Evolutionary conservation across 2,797 vertebrate genomes (phyloP).

Genomic region (Bothrops alternatus): DNA sequence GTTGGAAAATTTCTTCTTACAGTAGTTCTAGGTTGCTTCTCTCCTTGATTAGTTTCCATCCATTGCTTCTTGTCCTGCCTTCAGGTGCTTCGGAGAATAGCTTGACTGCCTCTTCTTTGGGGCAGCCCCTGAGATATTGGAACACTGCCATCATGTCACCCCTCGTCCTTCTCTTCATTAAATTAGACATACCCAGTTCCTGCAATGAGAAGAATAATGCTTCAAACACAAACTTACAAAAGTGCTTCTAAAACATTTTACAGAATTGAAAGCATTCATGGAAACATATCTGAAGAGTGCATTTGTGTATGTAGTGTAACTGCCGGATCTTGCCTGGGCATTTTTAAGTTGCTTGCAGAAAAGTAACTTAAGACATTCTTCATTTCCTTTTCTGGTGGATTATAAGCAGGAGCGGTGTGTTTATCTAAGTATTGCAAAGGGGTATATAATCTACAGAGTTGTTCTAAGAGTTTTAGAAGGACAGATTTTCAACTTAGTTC

Average conservation of each 20-base stretch:
- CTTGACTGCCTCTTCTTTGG: background rate
- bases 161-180: background rate
- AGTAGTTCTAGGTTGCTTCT: background rate
- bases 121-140: background rate
- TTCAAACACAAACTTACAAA: background rate
- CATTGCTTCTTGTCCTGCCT: background rate
- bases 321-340: background rate
- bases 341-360: background rate
- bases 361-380: background rate
- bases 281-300: background rate
- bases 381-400: background rate
- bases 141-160: background rate
- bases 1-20: background rate
- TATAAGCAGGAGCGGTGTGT: background rate
- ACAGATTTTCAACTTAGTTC: background rate
- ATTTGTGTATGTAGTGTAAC: background rate
- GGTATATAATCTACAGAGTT: constrained; percentile 22
- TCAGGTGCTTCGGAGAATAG: background rate
- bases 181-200: background rate
- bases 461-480: background rate
- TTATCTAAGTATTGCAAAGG: background rate
- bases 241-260: background rate
- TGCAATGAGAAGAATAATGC: background rate
- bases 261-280: background rate
- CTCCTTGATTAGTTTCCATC: background rate